Percentiles rank a stretch among this genome's conserved stretches.
Conservation (phyloP, 2,113 vertebrate genomes). For the Melanostigma gelatinosum region DNA sequence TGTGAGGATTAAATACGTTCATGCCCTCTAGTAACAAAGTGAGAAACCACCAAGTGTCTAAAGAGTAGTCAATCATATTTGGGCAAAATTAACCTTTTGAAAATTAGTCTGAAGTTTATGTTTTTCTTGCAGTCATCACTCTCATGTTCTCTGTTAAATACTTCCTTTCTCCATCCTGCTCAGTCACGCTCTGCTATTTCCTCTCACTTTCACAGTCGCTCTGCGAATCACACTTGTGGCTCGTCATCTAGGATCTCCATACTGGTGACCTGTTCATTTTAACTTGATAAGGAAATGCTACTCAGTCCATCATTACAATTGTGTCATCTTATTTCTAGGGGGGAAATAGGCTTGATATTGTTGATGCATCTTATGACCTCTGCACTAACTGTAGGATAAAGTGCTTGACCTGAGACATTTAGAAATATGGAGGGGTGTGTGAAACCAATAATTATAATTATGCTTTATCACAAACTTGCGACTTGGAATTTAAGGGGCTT, state of each 20-base stretch:
- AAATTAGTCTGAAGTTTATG: background rate
- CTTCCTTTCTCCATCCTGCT: slow-evolving; percentile 18
- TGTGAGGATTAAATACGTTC: slow-evolving; percentile 48
- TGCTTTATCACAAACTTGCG: background rate
- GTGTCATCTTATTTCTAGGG: background rate
- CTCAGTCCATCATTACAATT: background rate
- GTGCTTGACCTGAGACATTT: background rate
- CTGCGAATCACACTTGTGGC: slow-evolving; percentile 25
- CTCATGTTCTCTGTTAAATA: background rate
- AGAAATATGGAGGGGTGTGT: background rate
- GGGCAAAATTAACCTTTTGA: slow-evolving; percentile 1
- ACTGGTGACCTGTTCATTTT: background rate
- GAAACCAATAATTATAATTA: no score
- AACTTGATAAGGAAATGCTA: background rate
- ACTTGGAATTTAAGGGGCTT: background rate
- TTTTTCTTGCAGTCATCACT: background rate
- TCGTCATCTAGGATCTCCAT: background rate
- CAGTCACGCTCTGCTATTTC: background rate
- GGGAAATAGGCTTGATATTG: background rate
- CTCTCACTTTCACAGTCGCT: slow-evolving; percentile 13
- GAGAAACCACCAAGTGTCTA: background rate
- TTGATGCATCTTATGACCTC: background rate
- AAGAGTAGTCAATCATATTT: background rate
- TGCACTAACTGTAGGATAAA: background rate
- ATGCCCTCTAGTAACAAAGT: slow-evolving; percentile 12